These are phyloP conservation scores for Ctenopoma kingsleyae DNA, from an alignment of 2,797 vertebrate species.

Conservation along the genomic window DNA sequence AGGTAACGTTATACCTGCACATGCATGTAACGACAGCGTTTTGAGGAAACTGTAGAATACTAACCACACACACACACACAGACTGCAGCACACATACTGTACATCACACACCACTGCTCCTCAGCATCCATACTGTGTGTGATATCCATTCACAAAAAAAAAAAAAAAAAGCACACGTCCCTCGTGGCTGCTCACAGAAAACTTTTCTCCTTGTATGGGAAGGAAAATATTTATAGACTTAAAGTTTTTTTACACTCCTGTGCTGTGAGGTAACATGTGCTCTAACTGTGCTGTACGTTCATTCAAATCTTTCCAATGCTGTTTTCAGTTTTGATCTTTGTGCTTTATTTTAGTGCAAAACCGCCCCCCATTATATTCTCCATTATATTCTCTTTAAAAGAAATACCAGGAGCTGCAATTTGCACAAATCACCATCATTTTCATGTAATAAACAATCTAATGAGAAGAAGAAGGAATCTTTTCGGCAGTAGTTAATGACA, in stretches of 20 bases:
- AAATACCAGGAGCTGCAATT: conserved; percentile 31
- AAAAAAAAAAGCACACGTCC: conserved; percentile 30
- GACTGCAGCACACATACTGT: background rate
- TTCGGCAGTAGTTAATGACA: conserved; percentile 53
- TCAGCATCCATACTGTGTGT: conserved; percentile 42
- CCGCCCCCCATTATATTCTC: background rate
- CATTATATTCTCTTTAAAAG: conserved; percentile 21
- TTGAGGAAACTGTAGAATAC: conserved; percentile 8
- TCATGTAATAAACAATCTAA: conserved; percentile 30
- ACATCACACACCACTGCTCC: background rate
- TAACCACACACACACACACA: background rate
- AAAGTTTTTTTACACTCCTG: conserved; percentile 29
- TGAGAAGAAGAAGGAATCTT: conserved; percentile 33
- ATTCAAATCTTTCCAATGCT: background rate
- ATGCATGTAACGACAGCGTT: background rate
- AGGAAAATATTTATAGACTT: conserved; percentile 67
- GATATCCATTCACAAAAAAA: conserved; percentile 30
- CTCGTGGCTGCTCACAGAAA: conserved; percentile 37
- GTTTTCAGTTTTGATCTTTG: background rate
- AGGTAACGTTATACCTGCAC: too few relatives aligned
- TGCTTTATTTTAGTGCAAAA: background rate
- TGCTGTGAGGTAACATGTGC: conserved; percentile 38
- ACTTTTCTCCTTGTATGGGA: conserved; percentile 68
- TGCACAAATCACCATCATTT: conserved; percentile 41
- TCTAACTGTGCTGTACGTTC: conserved; percentile 26